These are phyloP conservation scores for Periophthalmus modestus DNA, from an alignment of 2,113 vertebrate genomes.

Conservation along the genomic window DNA sequence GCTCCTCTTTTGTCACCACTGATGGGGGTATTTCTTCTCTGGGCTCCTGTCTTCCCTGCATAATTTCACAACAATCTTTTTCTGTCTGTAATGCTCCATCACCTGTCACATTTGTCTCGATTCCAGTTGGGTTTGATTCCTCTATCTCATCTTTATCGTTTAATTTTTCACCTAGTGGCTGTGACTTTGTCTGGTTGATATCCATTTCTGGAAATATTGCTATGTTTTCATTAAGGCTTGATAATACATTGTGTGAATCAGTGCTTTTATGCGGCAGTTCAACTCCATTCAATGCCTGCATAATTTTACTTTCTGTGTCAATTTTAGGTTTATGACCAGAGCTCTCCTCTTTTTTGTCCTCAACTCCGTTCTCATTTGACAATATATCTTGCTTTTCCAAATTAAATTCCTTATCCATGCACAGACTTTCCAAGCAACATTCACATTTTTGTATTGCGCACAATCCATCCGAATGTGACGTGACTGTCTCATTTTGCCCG, in stretches of 20 bases:
- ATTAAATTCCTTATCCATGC: not conserved
- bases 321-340: not conserved
- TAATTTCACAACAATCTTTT: conserved; percentile 15
- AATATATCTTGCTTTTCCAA: not conserved
- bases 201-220: not conserved
- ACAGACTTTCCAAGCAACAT: conserved; percentile 9
- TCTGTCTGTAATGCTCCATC: conserved; percentile 15
- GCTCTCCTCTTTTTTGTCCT: conserved; percentile 13
- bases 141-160: conserved; percentile 8
- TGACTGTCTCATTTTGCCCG: conserved; percentile 25
- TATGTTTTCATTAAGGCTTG: not conserved
- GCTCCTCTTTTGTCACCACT: conserved; percentile 5
- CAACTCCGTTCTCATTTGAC: conserved; percentile 5
- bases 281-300: conserved; percentile 8
- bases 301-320: conserved; percentile 5
- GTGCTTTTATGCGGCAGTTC: not conserved
- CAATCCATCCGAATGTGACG: conserved; percentile 13
- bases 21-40: conserved; percentile 20
- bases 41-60: conserved; percentile 4
- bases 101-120: conserved; percentile 2
- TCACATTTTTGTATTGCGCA: conserved; percentile 11
- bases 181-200: conserved; percentile 5
- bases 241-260: not conserved
- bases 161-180: not conserved
- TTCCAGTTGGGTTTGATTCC: not conserved